Base-by-base conservation (phyloP, 2,113 vertebrate genomes). In the Panurus biarmicus region DNA sequence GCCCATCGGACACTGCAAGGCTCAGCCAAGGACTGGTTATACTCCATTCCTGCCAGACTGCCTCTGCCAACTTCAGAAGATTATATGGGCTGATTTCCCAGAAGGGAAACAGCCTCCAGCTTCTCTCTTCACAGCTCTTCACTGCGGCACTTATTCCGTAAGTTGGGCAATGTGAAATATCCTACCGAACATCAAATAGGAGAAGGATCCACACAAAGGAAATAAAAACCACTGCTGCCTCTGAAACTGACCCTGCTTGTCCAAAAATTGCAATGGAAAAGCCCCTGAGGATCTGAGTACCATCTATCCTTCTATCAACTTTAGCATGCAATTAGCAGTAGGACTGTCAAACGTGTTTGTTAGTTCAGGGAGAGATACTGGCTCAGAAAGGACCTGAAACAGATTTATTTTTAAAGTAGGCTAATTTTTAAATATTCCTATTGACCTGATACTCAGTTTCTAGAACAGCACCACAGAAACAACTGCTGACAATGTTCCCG, bases 1-100 rank as follows among this genome's bases (percentile, higher is more conserved):
- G 92, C 48, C 70, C 71, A 5, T 10, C 0, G 2, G 92, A 87
- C 91, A 81, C 66, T 19, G 64, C 25, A 2, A 11, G 28, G 54
- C 72, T 91, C 71, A 72, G 74, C 62, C 85, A 65, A 83, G 72
- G 47, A 45, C 83, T 60, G 92, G 62, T 77, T 79, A 38, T 67
- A 14, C 67, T 54, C 72, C 3, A 7, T 35, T 40, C 75, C 82
- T 90, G 87, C 94, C 93, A 91, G 50, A 11, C 48, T 85, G 81
- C 71, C 89, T 87, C 84, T 79, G 85, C 77, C 1, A 48, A 15
- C 84, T 87, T 45, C 24, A 58, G 26, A 64, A 67, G 70, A 85
- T 95, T 73, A 51, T 12, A 87, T 22, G 62, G 74, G 81, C 84
- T 91, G 57, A 91, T 95, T 89, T 95, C 89, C 93, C 91, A 96